Conservation (phyloP, 2,888 invertebrate species). For the Tachystola acroxantha region DNA sequence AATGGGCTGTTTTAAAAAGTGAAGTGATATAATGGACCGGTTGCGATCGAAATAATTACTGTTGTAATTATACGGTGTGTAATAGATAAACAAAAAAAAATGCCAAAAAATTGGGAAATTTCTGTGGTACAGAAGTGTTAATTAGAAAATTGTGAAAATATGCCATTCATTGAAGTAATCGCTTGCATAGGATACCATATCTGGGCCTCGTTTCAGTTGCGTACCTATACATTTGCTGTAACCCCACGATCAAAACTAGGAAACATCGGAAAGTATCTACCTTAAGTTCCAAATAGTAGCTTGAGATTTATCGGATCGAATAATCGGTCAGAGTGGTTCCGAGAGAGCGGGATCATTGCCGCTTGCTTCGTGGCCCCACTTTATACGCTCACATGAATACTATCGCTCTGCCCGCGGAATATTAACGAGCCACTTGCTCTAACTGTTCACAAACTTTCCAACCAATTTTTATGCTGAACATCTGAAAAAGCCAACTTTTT, state of each 20-base stretch:
- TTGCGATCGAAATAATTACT: too few relatives aligned
- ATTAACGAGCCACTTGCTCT: slow-evolving; percentile 41
- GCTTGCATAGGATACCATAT: not conserved
- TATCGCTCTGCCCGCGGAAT: slow-evolving; percentile 43
- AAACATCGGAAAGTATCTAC: not conserved
- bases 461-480: slow-evolving; percentile 32
- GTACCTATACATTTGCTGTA: too few relatives aligned
- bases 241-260: too few relatives aligned
- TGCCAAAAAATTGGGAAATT: too few relatives aligned
- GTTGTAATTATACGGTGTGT: too few relatives aligned
- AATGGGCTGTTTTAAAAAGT: too few relatives aligned
- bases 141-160: too few relatives aligned
- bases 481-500: too few relatives aligned
- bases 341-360: slow-evolving; percentile 4
- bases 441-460: slow-evolving; percentile 38
- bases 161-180: not conserved
- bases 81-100: too few relatives aligned
- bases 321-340: slow-evolving; percentile 2
- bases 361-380: slow-evolving; percentile 28
- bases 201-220: not conserved
- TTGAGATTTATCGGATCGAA: slow-evolving; percentile 7
- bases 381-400: slow-evolving; percentile 44
- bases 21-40: too few relatives aligned
- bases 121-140: too few relatives aligned
- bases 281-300: slow-evolving; percentile 1